Evolutionary conservation across 2,888 invertebrate species (phyloP).

Genomic region (Amiota communis): DNA sequence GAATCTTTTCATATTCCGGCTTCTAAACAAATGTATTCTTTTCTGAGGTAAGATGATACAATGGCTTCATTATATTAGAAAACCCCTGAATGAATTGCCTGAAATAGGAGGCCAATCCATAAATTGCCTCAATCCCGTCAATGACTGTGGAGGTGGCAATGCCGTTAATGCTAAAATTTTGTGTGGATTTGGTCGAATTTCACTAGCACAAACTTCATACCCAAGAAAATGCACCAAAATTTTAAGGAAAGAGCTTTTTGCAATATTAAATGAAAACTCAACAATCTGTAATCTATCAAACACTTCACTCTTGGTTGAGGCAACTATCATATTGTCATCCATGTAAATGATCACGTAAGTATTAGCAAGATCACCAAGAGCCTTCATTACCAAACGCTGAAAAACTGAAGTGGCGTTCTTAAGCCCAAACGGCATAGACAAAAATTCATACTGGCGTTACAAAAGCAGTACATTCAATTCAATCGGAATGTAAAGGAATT

Average conservation of each 20-base stretch:
- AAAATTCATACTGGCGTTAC: constrained; percentile 34
- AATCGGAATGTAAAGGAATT: constrained; percentile 25
- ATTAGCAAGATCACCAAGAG: constrained; percentile 32
- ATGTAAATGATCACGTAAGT: constrained; percentile 37
- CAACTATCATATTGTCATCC: constrained; percentile 33
- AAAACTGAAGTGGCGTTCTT: constrained; percentile 22
- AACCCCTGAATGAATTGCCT: constrained; percentile 31
- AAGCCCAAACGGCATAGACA: constrained; percentile 28
- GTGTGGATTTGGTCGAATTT: constrained; percentile 12
- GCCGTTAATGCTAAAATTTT: constrained; percentile 32
- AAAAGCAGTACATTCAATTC: constrained; percentile 35
- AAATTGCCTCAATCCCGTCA: constrained; percentile 30
- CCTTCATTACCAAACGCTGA: constrained; percentile 18
- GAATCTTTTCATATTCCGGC: constrained; percentile 12
- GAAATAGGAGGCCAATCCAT: constrained; percentile 38
- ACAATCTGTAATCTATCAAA: constrained; percentile 30
- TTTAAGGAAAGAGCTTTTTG: constrained; percentile 21
- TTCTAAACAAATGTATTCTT: constrained; percentile 32
- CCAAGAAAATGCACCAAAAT: constrained; percentile 7
- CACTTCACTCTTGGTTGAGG: constrained; percentile 30
- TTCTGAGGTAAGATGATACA: constrained; percentile 29
- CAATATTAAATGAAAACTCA: constrained; percentile 22
- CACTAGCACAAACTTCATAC: constrained; percentile 1
- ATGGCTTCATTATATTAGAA: constrained; percentile 26
- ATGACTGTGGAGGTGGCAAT: constrained; percentile 25